These are phyloP conservation scores for Artibeus lituratus DNA, from an alignment of 2,797 vertebrate genomes.

Conservation along the genomic window DNA sequence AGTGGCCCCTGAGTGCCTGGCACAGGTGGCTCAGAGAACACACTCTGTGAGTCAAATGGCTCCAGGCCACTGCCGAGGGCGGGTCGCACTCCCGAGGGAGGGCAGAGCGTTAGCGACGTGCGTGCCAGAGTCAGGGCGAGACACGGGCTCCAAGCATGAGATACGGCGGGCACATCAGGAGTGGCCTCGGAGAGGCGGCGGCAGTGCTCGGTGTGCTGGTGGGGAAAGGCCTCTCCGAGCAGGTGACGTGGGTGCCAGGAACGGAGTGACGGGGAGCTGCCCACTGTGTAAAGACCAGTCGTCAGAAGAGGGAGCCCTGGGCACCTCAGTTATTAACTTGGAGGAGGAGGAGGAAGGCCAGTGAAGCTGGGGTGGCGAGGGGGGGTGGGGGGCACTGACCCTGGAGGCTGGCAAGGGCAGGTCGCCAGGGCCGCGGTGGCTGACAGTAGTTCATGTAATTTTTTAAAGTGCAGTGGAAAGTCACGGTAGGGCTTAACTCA, in stretches of 20 bases:
- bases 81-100: not conserved
- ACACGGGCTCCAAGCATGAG: rapidly evolving
- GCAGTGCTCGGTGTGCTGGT: too few species aligned
- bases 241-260: not conserved
- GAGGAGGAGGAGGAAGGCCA: not conserved
- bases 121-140: not conserved
- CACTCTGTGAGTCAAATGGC: not conserved
- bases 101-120: not conserved
- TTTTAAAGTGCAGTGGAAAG: not conserved
- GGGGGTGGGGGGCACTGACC: too few species aligned
- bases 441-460: not conserved
- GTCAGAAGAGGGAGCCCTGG: rapidly evolving
- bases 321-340: rapidly evolving
- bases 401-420: not conserved
- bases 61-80: not conserved
- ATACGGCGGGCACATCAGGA: too few species aligned
- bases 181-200: too few species aligned
- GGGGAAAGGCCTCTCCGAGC: too few species aligned
- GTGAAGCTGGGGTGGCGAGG: not conserved
- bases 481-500: not conserved
- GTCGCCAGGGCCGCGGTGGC: not conserved
- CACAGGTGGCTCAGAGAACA: not conserved
- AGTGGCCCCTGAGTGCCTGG: not conserved
- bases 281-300: rapidly evolving
- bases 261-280: not conserved